These are phyloP conservation scores for Papio anubis DNA, from an alignment of 2,113 vertebrate species.

Conservation along the genomic window DNA sequence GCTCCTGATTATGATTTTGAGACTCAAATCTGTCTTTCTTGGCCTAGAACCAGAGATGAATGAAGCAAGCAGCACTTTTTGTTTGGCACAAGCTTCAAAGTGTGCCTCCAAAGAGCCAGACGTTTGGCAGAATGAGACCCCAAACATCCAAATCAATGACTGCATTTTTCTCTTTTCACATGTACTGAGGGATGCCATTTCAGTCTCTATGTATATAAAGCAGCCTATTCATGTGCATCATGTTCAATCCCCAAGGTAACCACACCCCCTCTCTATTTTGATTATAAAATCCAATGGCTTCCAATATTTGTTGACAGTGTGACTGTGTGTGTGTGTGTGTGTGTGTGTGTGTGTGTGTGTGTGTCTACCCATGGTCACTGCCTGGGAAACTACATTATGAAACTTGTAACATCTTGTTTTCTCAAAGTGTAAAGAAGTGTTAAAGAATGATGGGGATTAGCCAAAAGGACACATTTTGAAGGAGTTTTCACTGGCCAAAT, in stretches of 20 bases:
- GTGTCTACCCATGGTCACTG: background rate
- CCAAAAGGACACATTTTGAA: background rate
- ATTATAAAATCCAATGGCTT: background rate
- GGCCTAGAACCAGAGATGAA: background rate
- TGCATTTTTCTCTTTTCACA: background rate
- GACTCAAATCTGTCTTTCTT: background rate
- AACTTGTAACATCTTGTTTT: background rate
- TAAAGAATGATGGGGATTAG: background rate
- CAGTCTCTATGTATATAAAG: background rate
- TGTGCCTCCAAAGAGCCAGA: background rate
- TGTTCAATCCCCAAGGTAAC: background rate
- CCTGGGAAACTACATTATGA: background rate
- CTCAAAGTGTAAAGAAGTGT: background rate
- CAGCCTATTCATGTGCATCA: background rate
- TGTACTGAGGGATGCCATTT: background rate
- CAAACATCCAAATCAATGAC: background rate
- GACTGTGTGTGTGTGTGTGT: background rate
- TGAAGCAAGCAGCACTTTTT: conserved; percentile 7
- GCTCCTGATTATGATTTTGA: background rate
- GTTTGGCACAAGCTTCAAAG: conserved; percentile 20
- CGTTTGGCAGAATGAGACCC: background rate
- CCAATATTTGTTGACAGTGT: background rate
- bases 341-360: background rate
- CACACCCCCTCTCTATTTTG: background rate
- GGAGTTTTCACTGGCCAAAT: background rate